Conservation (phyloP, 2,797 vertebrate species). For the Apogon hyalosoma region DNA sequence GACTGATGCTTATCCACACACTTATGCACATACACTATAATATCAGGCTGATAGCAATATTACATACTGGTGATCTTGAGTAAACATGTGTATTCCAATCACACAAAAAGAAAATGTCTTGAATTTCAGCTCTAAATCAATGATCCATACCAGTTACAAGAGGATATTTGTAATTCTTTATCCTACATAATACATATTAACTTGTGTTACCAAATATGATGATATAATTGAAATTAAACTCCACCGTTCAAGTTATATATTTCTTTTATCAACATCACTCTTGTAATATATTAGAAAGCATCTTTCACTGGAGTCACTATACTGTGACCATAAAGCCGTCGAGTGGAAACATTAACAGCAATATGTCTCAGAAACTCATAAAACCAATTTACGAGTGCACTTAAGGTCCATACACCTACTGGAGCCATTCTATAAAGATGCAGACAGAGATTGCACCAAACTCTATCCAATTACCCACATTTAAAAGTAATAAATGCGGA, state of each 20-base stretch:
- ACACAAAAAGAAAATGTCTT: slow-evolving; percentile 3
- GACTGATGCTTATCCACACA: slow-evolving; percentile 20
- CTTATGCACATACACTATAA: slow-evolving; percentile 4
- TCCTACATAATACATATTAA: slow-evolving; percentile 4
- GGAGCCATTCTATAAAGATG: slow-evolving; percentile 80
- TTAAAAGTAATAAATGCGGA: slow-evolving; percentile 82
- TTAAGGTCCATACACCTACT: slow-evolving; percentile 80
- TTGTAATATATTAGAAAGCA: slow-evolving; percentile 75
- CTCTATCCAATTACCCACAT: slow-evolving; percentile 76
- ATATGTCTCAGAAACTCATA: slow-evolving; percentile 84
- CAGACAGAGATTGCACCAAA: slow-evolving; percentile 80
- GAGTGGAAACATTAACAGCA: slow-evolving; percentile 84
- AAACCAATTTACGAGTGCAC: slow-evolving; percentile 85
- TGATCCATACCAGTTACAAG: too few relatives aligned
- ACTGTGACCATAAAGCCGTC: slow-evolving; percentile 80
- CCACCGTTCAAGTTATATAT: slow-evolving; percentile 40
- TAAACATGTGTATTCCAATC: slow-evolving; percentile 12
- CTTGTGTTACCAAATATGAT: neutral
- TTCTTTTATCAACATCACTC: slow-evolving; percentile 68
- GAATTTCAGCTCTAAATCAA: too few relatives aligned
- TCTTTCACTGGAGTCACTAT: slow-evolving; percentile 70
- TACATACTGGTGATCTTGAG: slow-evolving; percentile 15
- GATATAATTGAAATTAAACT: slow-evolving; percentile 55
- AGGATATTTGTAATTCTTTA: too few relatives aligned
- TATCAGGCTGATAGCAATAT: slow-evolving; percentile 1